phyloP scores from a whole-genome alignment of 1,140 invertebrate species.

The Ceratitis capitata region DNA sequence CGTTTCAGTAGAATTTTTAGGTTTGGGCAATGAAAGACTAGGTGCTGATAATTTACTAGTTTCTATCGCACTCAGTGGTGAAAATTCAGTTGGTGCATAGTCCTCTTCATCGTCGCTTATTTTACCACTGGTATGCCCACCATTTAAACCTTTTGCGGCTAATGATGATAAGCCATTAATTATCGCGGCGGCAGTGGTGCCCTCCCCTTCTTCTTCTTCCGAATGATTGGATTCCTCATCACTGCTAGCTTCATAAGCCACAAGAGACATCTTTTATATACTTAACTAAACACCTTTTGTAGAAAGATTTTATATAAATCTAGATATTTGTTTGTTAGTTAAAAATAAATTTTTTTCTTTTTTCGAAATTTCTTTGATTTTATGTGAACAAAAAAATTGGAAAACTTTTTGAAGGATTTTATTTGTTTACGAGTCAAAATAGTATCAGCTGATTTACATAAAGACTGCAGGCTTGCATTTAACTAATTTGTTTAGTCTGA shows the following conservation, averaged over 20 bases:
- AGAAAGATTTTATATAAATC: not conserved
- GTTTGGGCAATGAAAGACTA: constrained; percentile 48
- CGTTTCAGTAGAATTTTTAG: constrained; percentile 46
- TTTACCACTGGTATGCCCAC: not conserved
- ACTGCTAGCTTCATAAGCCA: constrained; percentile 61
- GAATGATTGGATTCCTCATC: constrained; percentile 56
- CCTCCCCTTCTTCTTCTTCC: constrained; percentile 43
- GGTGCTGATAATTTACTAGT: not conserved
- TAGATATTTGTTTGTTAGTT: not conserved
- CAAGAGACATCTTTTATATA: constrained; percentile 55
- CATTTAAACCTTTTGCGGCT: not conserved
- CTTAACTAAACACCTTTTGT: not conserved
- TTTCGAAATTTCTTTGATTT: no score
- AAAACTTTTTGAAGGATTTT: no score
- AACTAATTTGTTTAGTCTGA: not conserved
- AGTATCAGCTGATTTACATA: not conserved
- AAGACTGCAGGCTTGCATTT: not conserved
- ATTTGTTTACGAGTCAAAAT: no score
- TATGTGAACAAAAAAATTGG: no score
- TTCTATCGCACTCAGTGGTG: not conserved
- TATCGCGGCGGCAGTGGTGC: not conserved
- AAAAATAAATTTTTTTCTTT: constrained; percentile 3
- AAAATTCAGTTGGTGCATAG: constrained; percentile 18
- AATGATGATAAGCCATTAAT: not conserved
- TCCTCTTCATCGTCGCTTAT: constrained; percentile 42